Conservation (phyloP, 2,113 vertebrate species). For the Melanotaenia duboulayi region DNA sequence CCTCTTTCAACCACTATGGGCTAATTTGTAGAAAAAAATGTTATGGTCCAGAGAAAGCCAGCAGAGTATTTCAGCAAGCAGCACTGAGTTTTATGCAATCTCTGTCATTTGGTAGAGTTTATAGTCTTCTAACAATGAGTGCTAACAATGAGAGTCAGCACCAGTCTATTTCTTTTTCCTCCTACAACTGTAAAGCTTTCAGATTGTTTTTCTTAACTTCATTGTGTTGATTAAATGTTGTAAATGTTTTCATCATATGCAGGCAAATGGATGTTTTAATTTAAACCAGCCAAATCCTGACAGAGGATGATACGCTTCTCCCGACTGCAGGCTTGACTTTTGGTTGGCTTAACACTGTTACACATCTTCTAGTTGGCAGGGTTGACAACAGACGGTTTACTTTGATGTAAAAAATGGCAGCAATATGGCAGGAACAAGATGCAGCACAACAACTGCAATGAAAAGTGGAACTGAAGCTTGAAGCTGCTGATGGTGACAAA, state of each 20-base stretch:
- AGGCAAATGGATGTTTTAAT: slow-evolving; percentile 1
- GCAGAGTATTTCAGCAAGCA: no score
- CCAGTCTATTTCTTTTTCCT: no score
- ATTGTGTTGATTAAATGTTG: not conserved
- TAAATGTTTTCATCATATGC: slow-evolving; percentile 2
- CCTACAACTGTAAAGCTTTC: not conserved
- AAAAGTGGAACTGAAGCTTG: slow-evolving; percentile 10
- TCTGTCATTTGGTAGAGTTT: no score
- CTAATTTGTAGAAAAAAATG: no score
- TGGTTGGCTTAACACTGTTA: not conserved
- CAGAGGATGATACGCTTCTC: slow-evolving; percentile 4
- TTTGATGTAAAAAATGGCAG: slow-evolving; percentile 6
- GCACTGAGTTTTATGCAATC: no score
- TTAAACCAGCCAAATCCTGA: slow-evolving; percentile 25
- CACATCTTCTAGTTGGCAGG: slow-evolving; percentile 15
- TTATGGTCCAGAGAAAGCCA: no score
- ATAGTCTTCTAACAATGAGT: no score
- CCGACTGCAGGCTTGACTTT: not conserved
- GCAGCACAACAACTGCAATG: not conserved
- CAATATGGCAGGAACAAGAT: slow-evolving; percentile 12
- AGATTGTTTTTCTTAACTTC: not conserved
- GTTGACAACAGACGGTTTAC: slow-evolving; percentile 13
- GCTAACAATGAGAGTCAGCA: no score
- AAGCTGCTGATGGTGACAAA: slow-evolving; percentile 24
- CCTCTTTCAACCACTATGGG: no score